Base-by-base conservation (phyloP, 2,888 invertebrate species). In the Noctuana brunneofusca region DNA sequence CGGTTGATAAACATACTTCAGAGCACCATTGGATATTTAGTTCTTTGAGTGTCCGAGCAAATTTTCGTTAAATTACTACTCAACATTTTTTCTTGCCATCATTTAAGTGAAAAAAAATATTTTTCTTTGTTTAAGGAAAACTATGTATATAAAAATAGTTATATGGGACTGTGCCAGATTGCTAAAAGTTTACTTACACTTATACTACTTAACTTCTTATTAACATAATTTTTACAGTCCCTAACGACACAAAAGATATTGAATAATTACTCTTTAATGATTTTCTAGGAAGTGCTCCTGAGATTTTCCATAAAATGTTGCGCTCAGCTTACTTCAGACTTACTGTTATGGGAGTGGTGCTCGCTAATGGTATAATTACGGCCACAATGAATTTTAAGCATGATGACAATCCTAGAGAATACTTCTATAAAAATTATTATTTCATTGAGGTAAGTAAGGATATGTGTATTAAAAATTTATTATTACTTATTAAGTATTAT, bases 301-400 rank as follows among this genome's bases (percentile, higher is more conserved):
- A 96, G 73, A 93, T 96, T 54, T 96, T 97, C 71, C 97, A 98
- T 79, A 94, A 94, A 69, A 94, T 98, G 71, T 90, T 99, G 32
- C 95, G 97, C 53, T 98, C 97, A 0, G 97, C 98, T 0, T 96
- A 96, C 71, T 99, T 99, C 82, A 95, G 98, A 0, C 94, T 98
- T 72, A 88, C 98, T 20, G 97, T 99, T 5, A 98, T 99, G 96
- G 94, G 96, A 1, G 96, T 98, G 0, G 98, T 99, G 57, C 92
- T 99, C 62, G 96, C 98, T 3, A 99, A 99, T 87, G 99, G 99
- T 8, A 95, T 98, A 59, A 97, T 98, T 32, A 98, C 98, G 12
- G 98, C 99, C 0, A 98, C 98, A 5, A 97, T 99, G 95, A 95
- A 96, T 71, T 98, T 98, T 80, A 96, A 97, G 79, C 98, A 98